Evolutionary conservation across 2,797 vertebrate species (phyloP).

Genomic region (Balearica regulorum): DNA sequence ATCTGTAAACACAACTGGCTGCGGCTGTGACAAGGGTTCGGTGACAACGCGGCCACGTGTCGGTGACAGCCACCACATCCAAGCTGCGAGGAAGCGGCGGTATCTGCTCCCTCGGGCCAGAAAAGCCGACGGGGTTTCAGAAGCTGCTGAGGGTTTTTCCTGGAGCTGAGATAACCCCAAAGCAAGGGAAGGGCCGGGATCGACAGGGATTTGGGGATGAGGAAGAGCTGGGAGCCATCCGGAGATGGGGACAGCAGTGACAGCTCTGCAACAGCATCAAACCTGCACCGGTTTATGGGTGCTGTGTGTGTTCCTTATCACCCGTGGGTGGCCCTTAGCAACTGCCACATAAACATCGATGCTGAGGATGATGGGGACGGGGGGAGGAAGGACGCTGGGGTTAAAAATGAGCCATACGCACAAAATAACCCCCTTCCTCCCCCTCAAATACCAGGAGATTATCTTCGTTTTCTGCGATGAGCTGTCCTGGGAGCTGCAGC

Average conservation of each 20-base stretch:
- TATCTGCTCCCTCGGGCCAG: background rate
- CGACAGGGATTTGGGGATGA: background rate
- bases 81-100: fast-evolving
- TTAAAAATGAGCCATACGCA: fast-evolving
- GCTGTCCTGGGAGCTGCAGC: background rate
- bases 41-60: background rate
- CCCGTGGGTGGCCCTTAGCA: background rate
- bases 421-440: background rate
- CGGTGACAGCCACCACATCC: background rate
- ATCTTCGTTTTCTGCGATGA: background rate
- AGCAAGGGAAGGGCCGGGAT: fast-evolving
- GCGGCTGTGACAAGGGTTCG: fast-evolving
- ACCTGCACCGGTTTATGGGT: fast-evolving
- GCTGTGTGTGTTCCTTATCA: background rate
- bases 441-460: fast-evolving
- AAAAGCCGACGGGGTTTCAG: background rate
- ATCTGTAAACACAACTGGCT: background rate
- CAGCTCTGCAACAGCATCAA: fast-evolving
- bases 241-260: background rate
- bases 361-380: background rate
- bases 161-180: background rate
- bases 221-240: background rate
- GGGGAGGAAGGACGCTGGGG: background rate
- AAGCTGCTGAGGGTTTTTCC: background rate
- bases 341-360: background rate